Conservation (phyloP, 2,888 invertebrate species). For the Orthosia cruda region DNA sequence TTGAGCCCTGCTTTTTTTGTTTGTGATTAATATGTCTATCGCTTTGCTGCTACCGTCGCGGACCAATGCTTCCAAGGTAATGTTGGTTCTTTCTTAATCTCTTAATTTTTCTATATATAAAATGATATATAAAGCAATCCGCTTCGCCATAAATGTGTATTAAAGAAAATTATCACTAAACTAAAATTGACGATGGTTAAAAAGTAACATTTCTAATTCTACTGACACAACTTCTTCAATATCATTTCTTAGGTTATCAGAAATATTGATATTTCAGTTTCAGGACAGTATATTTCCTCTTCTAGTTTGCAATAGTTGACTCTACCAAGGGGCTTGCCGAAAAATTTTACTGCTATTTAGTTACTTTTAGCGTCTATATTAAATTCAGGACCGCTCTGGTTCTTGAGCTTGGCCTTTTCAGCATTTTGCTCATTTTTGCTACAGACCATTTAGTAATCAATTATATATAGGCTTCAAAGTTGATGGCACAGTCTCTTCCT, state of each 20-base stretch:
- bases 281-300: not conserved
- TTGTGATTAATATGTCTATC: conserved; percentile 89
- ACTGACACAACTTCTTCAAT: conserved; percentile 10
- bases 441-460: not conserved
- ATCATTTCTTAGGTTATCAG: not conserved
- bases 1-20: conserved; percentile 86
- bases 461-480: not conserved
- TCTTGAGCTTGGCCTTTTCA: not conserved
- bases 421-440: not conserved
- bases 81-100: conserved; percentile 79
- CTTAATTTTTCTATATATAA: conserved; percentile 68
- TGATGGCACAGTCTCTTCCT: conserved; percentile 6
- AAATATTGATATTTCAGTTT: not conserved
- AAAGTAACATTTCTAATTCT: conserved; percentile 42
- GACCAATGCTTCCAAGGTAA: conserved; percentile 90
- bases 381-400: not conserved
- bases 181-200: conserved; percentile 24
- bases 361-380: not conserved
- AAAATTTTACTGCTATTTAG: conserved; percentile 4
- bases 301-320: not conserved
- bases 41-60: conserved; percentile 90
- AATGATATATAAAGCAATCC: conserved; percentile 79
- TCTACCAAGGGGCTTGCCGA: not conserved
- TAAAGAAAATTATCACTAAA: conserved; percentile 49
- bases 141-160: conserved; percentile 83